Evolutionary conservation across 2,888 invertebrate genomes (phyloP), one percentile per base, ranked within the genome.

Genomic region (Drosophila rellima): DNA sequence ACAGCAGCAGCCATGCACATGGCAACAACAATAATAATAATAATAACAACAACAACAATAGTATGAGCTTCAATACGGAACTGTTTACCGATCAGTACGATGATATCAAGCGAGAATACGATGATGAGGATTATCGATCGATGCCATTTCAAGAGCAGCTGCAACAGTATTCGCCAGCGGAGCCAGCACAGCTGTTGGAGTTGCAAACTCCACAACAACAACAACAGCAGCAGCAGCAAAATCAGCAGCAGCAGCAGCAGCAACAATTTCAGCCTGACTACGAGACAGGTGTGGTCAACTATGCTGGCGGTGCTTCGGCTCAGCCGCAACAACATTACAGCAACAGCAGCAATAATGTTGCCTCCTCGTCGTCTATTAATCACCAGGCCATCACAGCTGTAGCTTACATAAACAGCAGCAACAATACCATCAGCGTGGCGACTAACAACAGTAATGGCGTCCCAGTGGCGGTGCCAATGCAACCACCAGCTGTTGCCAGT

Each of bases 11-110:
- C 10, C 45, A 62, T 55, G 37, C 52, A 15, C 60, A 52, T 18
- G 55, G 50, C 64, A 78, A n/a, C 7, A 23, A 57, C n/a, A 78
- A 42, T 17, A 76, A n/a, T 23, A 23, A 57, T 17, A 78, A 42
- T 17, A 76, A 52, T 15, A 64, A 35, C 31, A 74, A 55, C 10
- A 77, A 70, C 15, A 70, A 64, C 42, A 78, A 63, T 54, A 81
- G 70, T 3, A 77, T 76, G 55, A 74, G 73, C 63, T 91, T 89
- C 64, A 90, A 74, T 64, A 88, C 84, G 3, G 91, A 91, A 65
- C 65, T 91, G 33, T 91, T 91, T 56, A 86, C 80, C 40, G 91
- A 91, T 76, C 89, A 81, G 45, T 90, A 82, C 29, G 90, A 89
- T 13, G 84, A 88, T 18, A 74, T 88, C 20, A 89, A 89, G 47